Conservation (phyloP, 35 echinoderm and acorn worm species). For the Nesometra sesokonis region DNA sequence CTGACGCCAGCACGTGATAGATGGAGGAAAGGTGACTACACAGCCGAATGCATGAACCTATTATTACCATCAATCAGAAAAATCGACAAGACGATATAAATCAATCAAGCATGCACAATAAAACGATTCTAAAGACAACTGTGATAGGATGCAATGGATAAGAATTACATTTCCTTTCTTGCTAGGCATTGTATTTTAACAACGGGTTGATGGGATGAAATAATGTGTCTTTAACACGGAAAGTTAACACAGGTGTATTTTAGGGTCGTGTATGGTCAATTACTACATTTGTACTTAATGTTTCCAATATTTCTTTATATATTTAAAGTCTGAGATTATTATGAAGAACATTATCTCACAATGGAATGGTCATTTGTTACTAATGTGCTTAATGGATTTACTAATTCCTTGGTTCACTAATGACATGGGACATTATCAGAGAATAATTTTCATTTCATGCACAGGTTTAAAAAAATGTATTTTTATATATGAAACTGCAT, state of each 20-base stretch:
- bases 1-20: neutral
- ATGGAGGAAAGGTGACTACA: neutral
- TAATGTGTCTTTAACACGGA: neutral
- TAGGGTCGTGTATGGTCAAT: neutral
- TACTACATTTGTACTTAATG: neutral
- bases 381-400: no score
- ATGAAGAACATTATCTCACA: no score
- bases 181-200: neutral
- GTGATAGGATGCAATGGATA: neutral
- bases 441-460: no score
- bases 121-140: neutral
- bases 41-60: neutral
- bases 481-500: no score
- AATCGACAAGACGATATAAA: neutral
- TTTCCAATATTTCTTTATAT: neutral
- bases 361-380: no score
- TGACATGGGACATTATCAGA: no score
- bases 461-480: no score
- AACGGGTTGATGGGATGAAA: neutral
- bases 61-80: neutral
- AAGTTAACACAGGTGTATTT: neutral
- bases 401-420: no score
- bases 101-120: neutral
- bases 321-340: no score
- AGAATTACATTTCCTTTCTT: neutral